Percentiles rank a stretch among this genome's conserved stretches.
phyloP scores from a whole-genome alignment of 2,113 vertebrate genomes.

The Sylvia atricapilla region DNA sequence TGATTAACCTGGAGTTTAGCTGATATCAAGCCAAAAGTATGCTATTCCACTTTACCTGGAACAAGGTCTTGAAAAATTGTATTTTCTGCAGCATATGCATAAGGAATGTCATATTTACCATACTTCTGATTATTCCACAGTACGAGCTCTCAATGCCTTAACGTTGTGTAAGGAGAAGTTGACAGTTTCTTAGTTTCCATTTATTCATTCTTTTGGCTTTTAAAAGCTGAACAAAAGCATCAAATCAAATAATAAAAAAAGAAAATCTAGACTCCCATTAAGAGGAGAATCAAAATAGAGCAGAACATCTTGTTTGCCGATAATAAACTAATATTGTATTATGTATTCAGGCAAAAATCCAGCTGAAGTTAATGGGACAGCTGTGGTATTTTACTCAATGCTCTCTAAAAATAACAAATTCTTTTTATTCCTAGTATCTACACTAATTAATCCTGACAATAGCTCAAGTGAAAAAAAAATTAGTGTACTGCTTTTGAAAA shows the following conservation, averaged over 20 bases:
- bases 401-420: neutral
- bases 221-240: neutral
- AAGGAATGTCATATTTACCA: neutral
- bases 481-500: neutral
- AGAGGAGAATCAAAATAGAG: neutral
- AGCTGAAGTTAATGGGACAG: neutral
- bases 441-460: neutral
- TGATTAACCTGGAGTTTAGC: slow-evolving; percentile 67
- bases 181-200: neutral
- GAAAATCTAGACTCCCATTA: neutral
- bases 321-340: neutral
- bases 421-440: neutral
- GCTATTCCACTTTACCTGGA: slow-evolving; percentile 42
- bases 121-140: neutral
- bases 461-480: neutral
- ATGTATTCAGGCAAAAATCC: neutral
- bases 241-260: neutral
- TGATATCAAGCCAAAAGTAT: slow-evolving; percentile 41
- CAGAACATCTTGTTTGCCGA: neutral
- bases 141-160: neutral
- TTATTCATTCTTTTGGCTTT: neutral
- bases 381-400: neutral
- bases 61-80: slow-evolving; percentile 21
- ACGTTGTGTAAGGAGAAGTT: neutral
- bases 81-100: neutral